Conservation (phyloP, 2,888 invertebrate genomes). For the Sphecodes monilicornis region DNA sequence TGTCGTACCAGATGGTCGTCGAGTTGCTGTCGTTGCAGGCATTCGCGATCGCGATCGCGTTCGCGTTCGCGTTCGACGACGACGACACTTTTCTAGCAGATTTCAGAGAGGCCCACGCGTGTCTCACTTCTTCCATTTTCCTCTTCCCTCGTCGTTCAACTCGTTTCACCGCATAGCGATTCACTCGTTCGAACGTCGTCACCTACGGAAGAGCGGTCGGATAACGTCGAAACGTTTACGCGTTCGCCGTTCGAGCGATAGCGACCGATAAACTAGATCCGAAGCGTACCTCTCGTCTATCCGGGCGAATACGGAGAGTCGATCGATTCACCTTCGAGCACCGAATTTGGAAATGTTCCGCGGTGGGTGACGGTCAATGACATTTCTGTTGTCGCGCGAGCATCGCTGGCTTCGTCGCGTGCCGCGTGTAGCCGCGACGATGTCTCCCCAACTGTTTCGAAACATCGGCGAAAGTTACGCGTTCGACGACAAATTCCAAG, state of each 20-base stretch:
- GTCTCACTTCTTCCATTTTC: slow-evolving; percentile 79
- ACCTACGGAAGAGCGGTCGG: not conserved
- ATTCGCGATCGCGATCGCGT: not conserved
- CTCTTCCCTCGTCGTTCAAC: not conserved
- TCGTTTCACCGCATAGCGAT: not conserved
- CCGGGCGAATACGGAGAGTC: not conserved
- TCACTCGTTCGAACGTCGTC: not conserved
- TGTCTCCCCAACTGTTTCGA: not conserved
- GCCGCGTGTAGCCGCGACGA: not conserved
- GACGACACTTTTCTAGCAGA: slow-evolving; percentile 67
- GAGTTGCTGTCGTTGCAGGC: slow-evolving; percentile 43
- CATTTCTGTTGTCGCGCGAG: not conserved
- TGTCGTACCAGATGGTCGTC: slow-evolving; percentile 79
- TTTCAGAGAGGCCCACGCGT: slow-evolving; percentile 75
- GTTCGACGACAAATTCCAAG: slow-evolving; percentile 9
- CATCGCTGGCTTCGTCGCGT: not conserved
- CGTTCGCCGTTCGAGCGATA: not conserved
- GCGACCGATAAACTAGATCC: not conserved
- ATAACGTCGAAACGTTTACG: not conserved
- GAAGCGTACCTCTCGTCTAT: not conserved
- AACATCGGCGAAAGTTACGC: not conserved
- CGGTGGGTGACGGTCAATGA: not conserved
- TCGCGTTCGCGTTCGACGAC: not conserved
- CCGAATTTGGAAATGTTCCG: not conserved
- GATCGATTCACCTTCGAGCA: not conserved